These are phyloP conservation scores for Nineta flava DNA, from an alignment of 2,888 invertebrate species.

Conservation along the genomic window DNA sequence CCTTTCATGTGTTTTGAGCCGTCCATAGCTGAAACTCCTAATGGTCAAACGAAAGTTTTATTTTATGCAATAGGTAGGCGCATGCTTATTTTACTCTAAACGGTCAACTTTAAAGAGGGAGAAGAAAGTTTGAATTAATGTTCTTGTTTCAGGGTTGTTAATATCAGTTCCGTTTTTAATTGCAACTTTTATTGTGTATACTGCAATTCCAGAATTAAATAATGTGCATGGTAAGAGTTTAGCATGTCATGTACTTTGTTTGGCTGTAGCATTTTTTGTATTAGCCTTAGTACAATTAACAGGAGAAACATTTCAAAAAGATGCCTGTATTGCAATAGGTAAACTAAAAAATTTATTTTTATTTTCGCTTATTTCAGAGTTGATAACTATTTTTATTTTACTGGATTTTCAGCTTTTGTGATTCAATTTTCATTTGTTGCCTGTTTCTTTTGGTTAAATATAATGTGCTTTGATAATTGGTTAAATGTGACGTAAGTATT, in stretches of 20 bases:
- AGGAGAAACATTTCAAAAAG: slow-evolving; percentile 14
- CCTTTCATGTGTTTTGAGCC: slow-evolving; percentile 1
- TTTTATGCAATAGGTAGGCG: background rate
- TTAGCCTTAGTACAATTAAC: slow-evolving; percentile 38
- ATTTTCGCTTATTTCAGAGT: too few relatives aligned
- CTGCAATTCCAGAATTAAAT: slow-evolving; percentile 49
- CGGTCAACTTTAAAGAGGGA: background rate
- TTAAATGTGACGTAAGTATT: slow-evolving; percentile 14
- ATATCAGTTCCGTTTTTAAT: slow-evolving; percentile 58
- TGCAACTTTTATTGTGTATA: slow-evolving; percentile 55
- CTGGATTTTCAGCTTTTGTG: slow-evolving; percentile 43
- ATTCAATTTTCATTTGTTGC: slow-evolving; percentile 49
- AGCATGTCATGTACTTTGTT: slow-evolving; percentile 54
- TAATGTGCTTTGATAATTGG: slow-evolving; percentile 50
- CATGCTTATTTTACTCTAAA: background rate
- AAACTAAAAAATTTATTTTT: background rate
- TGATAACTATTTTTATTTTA: too few relatives aligned
- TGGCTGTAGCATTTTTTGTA: slow-evolving; percentile 39
- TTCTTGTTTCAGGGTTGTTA: slow-evolving; percentile 27
- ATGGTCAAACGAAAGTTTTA: too few relatives aligned
- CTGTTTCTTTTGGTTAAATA: slow-evolving; percentile 52
- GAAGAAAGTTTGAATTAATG: background rate
- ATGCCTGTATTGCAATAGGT: background rate
- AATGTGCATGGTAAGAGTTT: slow-evolving; percentile 64
- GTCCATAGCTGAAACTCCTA: background rate